Percentiles rank a stretch among this genome's conserved stretches.
Evolutionary conservation across 2,888 invertebrate genomes (phyloP).

Genomic region (Erebia epiphron): DNA sequence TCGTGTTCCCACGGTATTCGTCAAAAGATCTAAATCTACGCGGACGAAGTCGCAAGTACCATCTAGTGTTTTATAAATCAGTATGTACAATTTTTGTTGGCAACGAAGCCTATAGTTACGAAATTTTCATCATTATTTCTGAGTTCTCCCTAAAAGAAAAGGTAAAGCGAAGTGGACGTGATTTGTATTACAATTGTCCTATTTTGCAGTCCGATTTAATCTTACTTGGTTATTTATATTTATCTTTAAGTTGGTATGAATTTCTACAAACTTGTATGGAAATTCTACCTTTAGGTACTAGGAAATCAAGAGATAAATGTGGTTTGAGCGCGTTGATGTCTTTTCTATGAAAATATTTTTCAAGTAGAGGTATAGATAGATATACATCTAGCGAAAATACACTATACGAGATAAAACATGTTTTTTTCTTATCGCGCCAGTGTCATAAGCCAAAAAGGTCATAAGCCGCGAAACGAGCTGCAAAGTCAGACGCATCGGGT

Average conservation of each 20-base stretch:
- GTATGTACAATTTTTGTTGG: not conserved
- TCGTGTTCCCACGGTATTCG: too few relatives aligned
- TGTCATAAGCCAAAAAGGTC: too few relatives aligned
- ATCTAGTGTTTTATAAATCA: too few relatives aligned
- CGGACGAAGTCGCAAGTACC: too few relatives aligned
- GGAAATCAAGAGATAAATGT: not conserved
- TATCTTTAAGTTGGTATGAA: not conserved
- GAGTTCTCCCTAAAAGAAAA: not conserved
- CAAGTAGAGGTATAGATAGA: too few relatives aligned
- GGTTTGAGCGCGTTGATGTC: not conserved
- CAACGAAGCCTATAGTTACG: not conserved
- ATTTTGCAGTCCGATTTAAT: not conserved
- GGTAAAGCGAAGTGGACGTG: not conserved
- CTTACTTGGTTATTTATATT: not conserved
- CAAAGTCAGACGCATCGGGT: too few relatives aligned
- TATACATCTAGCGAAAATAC: not conserved
- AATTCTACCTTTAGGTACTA: not conserved
- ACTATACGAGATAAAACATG: not conserved
- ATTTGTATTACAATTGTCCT: not conserved
- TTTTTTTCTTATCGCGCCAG: too few relatives aligned
- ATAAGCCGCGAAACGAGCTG: too few relatives aligned
- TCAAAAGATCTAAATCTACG: too few relatives aligned
- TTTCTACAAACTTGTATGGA: not conserved
- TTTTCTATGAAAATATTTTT: not conserved
- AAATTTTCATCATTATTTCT: not conserved